phyloP scores from a whole-genome alignment of 2,888 invertebrate genomes.

The Loripinus fragilis region DNA sequence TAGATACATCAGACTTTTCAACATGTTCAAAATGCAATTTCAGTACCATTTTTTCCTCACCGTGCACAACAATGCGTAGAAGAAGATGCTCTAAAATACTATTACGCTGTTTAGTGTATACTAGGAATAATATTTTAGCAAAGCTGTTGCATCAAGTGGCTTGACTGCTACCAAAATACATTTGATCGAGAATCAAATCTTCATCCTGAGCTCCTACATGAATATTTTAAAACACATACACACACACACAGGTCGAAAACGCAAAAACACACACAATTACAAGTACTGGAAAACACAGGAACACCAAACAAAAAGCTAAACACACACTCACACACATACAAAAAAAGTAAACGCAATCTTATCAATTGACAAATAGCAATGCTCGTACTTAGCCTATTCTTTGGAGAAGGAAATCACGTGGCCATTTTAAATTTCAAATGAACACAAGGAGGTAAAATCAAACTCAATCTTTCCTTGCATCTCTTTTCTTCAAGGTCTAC shows the following conservation, averaged over 20 bases:
- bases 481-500: not conserved
- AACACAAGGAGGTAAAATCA: not conserved
- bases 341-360: not conserved
- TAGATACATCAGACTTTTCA: too few relatives aligned
- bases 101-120: not conserved
- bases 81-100: not conserved
- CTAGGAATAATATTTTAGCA: not conserved
- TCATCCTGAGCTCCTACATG: not conserved
- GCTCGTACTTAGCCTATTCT: not conserved
- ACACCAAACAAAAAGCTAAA: not conserved
- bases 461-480: not conserved
- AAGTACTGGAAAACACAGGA: conserved; percentile 7
- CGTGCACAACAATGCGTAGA: not conserved
- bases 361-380: not conserved
- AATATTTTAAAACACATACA: conserved; percentile 5
- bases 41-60: too few relatives aligned
- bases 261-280: not conserved
- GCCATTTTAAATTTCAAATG: not conserved
- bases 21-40: too few relatives aligned
- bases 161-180: not conserved
- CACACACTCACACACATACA: too few relatives aligned
- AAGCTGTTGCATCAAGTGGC: conserved; percentile 2
- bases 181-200: not conserved
- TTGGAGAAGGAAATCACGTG: not conserved
- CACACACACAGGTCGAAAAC: not conserved